Base-by-base conservation (phyloP, 2,888 invertebrate genomes). In the Euzophera pinguis region DNA sequence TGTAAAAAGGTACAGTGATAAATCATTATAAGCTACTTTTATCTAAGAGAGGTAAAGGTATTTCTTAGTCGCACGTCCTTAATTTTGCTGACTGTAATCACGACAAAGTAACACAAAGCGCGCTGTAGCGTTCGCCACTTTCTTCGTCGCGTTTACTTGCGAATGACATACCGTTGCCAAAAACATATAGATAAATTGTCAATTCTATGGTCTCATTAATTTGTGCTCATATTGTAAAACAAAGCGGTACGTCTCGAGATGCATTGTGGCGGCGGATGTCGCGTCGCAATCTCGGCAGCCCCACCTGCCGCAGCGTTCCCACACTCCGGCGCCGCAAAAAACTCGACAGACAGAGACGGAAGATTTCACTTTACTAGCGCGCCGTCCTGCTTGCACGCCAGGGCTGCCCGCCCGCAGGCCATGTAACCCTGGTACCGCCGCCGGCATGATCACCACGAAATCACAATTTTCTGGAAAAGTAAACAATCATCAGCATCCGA, bases 321-420 rank as follows among this genome's bases (percentile, higher is more conserved):
- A 90, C 90, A 90, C 90, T 90, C 89, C 84, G 81, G 84, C 88
- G 88, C 87, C 86, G 89, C 87, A 89, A 90, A 90, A 89, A 90
- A 90, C 85, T 70, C 71, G 81, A 64, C 69, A 69, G 85, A 86
- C 67, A 70, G 81, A 78, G 87, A 86, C 74, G 60, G 58, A 55
- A 56, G 61, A 60, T 60, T 58, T 60, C 58, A 67, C 67, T 61
- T 63, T 58, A 59, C 60, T 79, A 78, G 77, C 73, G 77, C 79
- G 65, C 75, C 61, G 54, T 84, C 87, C 65, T 76, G 54, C 78
- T 84, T 76, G 53, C 76, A 51, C 83, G 72, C 71, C 79, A 84
- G 84, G 83, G 84, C 82, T 84, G 84, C 69, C 65, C 65, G 61
- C 65, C 62, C 60, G 66, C 63, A 52, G 43, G 17, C 53, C 56